Evolutionary conservation across 2,888 invertebrate genomes (phyloP), one percentile per base, ranked within the genome.

Genomic region (Agonopterix alstromeriana): DNA sequence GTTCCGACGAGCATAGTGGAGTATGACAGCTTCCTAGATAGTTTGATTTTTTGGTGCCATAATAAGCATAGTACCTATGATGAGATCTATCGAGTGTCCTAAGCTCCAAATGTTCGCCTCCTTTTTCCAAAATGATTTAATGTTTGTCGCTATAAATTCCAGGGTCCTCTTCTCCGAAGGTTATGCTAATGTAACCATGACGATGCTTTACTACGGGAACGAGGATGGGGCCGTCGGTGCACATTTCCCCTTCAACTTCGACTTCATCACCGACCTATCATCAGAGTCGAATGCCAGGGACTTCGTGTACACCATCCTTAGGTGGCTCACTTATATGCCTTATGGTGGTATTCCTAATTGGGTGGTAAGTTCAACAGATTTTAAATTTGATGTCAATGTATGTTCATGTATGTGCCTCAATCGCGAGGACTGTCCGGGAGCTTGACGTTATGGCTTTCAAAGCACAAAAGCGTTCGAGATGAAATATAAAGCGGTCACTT

Each of bases 171-270:
- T 94, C 70, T 87, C 90, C 0, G 93, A 93, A 68, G 92, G 90
- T 0, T 92, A 92, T 59, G 90, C 91, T 0, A 84, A 90, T 8
- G 67, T 91, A 0, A 67, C 76, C 1, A 77, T 85, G 61, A 89
- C 91, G 0, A 91, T 93, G 90, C 65, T 89, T 53, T 93, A 91
- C 71, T 93, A 92, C 63, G 91, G 92, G 1, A 83, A 83, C 57
- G 86, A 79, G 53, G 50, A 69, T 1, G 70, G 68, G 52, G 67
- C 65, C 0, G 48, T 63, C 1, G 91, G 92, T 0, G 88, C 91
- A 0, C 91, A 93, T 54, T 90, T 93, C 49, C 92, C 93, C 0
- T 93, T 93, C 67, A 93, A 93, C 70, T 93, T 93, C 50, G 87
- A 91, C 59, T 83, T 93, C 53, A 82, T 93, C 51, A 82, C 81